Evolutionary conservation across 23 tunicate genomes (phyloP).

Genomic region (Diplosoma virens): DNA sequence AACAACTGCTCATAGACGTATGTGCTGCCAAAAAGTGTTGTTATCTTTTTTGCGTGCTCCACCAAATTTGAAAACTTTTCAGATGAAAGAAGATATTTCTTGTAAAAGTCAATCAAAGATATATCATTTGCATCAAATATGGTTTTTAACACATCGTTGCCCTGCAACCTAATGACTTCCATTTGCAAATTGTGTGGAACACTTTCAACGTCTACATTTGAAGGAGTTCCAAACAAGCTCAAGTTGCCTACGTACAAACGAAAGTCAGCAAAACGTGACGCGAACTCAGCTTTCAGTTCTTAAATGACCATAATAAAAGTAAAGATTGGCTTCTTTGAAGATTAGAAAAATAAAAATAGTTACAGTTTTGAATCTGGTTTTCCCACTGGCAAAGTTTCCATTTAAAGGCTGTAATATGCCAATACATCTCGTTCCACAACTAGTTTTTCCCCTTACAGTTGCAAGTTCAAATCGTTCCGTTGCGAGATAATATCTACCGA

Average conservation of each 20-base stretch:
- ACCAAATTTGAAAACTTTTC: neutral
- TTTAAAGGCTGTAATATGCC: neutral
- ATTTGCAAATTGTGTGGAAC: neutral
- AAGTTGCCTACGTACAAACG: neutral
- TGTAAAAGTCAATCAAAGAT: neutral
- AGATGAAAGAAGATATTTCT: neutral
- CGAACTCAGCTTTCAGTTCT: neutral
- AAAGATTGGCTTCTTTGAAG: neutral
- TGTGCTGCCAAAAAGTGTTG: neutral
- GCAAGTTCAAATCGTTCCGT: neutral
- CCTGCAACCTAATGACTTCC: neutral
- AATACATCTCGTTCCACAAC: neutral
- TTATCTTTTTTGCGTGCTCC: neutral
- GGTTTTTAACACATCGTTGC: neutral
- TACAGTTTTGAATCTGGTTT: neutral
- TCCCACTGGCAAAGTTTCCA: too few species aligned
- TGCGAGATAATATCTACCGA: neutral
- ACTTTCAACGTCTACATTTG: neutral
- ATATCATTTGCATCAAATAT: neutral
- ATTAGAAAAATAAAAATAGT: neutral
- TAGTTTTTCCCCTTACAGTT: too few species aligned
- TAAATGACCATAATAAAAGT: neutral
- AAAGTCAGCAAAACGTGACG: neutral
- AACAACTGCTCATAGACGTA: neutral
- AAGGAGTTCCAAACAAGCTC: too few species aligned